A percentile compares a stretch with the other conserved stretches of the same genome.
These are phyloP conservation scores for Actinia equina DNA, from an alignment of 64 coral and sea anemone genomes.

Conservation along the genomic window DNA sequence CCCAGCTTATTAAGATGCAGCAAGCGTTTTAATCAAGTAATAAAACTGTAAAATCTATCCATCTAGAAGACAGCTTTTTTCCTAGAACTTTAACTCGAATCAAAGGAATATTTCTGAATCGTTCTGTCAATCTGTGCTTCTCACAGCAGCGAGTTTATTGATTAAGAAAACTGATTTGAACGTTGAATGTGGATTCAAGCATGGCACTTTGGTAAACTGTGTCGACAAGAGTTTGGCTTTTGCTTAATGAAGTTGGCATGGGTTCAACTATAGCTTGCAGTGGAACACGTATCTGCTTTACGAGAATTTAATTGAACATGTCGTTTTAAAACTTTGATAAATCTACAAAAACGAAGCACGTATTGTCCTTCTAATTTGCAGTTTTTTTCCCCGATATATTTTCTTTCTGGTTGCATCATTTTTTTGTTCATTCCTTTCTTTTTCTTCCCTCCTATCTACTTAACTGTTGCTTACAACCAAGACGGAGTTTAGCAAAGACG, in stretches of 20 bases:
- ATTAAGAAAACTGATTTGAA: background rate
- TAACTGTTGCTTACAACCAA: too few relatives aligned
- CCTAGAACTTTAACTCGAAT: background rate
- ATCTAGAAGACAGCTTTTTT: background rate
- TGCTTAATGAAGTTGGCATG: slow-evolving; percentile 3
- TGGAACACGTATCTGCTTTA: background rate
- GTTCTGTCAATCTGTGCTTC: background rate
- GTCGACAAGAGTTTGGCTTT: background rate
- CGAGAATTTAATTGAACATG: too few relatives aligned
- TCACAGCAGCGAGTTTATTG: background rate
- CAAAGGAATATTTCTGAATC: background rate
- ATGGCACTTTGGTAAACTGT: background rate
- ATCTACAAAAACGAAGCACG: background rate
- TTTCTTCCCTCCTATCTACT: too few relatives aligned
- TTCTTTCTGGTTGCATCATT: too few relatives aligned
- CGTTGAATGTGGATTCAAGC: background rate
- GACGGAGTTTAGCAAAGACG: too few relatives aligned
- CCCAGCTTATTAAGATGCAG: background rate
- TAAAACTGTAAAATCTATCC: background rate
- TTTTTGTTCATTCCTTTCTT: too few relatives aligned
- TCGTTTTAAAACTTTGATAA: too few relatives aligned
- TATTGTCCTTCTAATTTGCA: background rate
- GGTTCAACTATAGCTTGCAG: background rate
- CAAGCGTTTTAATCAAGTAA: background rate
- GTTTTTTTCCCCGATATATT: background rate